These are phyloP conservation scores for Papilio polyxenes DNA, from an alignment of 1,140 invertebrate genomes.

Conservation along the genomic window DNA sequence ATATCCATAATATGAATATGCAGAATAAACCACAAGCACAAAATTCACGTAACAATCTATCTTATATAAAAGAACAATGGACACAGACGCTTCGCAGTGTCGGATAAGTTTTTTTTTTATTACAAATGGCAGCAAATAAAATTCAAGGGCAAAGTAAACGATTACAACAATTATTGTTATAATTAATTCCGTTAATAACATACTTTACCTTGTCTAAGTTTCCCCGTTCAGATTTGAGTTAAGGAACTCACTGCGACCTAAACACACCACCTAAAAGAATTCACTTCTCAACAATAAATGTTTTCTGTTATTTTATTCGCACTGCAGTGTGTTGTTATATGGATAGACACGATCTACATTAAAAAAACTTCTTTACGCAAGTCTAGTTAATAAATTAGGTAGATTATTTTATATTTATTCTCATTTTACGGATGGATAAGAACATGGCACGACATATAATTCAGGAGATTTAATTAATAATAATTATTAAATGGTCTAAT, in stretches of 20 bases:
- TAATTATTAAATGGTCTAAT: neutral
- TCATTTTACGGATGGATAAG: no score
- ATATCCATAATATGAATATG: neutral
- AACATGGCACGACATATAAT: neutral
- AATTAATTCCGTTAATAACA: constrained; percentile 51
- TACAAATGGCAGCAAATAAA: constrained; percentile 43
- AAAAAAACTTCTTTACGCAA: neutral
- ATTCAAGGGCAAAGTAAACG: constrained; percentile 45
- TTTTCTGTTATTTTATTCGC: constrained; percentile 33
- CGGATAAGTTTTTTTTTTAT: constrained; percentile 42
- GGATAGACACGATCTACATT: neutral
- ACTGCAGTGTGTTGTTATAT: constrained; percentile 4
- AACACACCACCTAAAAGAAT: constrained; percentile 45
- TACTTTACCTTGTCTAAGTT: constrained; percentile 57
- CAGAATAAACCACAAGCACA: constrained; percentile 20
- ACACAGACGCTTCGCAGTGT: constrained; percentile 35
- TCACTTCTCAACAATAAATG: constrained; percentile 37
- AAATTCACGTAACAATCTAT: constrained; percentile 35
- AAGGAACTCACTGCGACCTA: constrained; percentile 35
- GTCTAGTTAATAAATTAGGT: no score
- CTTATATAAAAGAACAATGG: constrained; percentile 45
- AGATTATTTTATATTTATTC: no score
- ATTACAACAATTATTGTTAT: constrained; percentile 44
- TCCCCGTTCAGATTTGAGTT: constrained; percentile 42
- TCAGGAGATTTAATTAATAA: neutral